Evolutionary conservation across 2,888 invertebrate species (phyloP).

Genomic region (Dolichopus griseipennis): DNA sequence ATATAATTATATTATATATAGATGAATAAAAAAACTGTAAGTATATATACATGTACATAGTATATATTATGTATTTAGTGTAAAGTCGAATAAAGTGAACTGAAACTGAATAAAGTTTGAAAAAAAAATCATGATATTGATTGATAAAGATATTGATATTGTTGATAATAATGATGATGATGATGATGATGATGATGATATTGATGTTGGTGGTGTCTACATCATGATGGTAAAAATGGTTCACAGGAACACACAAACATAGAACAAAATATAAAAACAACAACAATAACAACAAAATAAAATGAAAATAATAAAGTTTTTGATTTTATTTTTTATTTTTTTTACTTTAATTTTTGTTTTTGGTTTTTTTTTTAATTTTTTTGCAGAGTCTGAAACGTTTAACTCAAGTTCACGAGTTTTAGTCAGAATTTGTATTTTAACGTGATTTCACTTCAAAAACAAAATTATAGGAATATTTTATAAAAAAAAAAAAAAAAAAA

Average conservation of each 20-base stretch:
- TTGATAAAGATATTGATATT: not conserved
- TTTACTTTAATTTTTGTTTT: too few relatives aligned
- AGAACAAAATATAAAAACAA: not conserved
- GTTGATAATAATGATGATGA: not conserved
- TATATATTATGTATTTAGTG: not conserved
- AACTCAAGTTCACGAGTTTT: slow-evolving; percentile 8
- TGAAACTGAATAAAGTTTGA: not conserved
- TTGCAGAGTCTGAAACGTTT: not conserved
- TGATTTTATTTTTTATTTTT: too few relatives aligned
- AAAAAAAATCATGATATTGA: not conserved
- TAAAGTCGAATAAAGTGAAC: not conserved
- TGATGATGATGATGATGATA: not conserved
- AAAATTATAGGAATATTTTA: too few relatives aligned
- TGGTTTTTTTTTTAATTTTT: not conserved
- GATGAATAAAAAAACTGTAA: too few relatives aligned
- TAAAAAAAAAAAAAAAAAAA: too few relatives aligned
- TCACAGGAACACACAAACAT: not conserved
- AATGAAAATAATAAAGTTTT: not conserved
- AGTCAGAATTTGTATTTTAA: slow-evolving; percentile 8
- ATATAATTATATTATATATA: too few relatives aligned
- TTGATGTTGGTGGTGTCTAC: slow-evolving; percentile 6
- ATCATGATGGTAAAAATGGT: slow-evolving; percentile 6
- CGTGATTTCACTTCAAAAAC: slow-evolving; percentile 4
- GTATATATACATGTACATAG: too few relatives aligned
- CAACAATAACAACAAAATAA: not conserved